Percentiles rank a stretch among this genome's conserved stretches.
phyloP scores from a whole-genome alignment of 2,888 invertebrate genomes.

The Pharmacophagus antenor region DNA sequence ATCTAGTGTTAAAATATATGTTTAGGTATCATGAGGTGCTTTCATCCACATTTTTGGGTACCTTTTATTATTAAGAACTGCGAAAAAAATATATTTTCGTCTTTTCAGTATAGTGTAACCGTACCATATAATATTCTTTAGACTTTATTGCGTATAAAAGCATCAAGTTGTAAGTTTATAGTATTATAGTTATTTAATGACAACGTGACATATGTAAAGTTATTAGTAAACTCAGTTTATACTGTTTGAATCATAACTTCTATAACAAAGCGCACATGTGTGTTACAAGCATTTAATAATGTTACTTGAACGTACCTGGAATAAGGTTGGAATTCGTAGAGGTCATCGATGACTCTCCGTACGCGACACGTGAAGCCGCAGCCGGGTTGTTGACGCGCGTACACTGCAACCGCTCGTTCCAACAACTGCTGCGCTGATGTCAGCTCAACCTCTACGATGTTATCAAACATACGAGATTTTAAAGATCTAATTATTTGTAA shows the following conservation, averaged over 20 bases:
- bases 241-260: constrained; percentile 32
- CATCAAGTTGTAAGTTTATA: constrained; percentile 1
- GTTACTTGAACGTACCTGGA: constrained; percentile 54
- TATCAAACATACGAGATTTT: constrained; percentile 25
- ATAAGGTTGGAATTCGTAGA: constrained; percentile 77
- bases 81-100: no score
- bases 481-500: no score
- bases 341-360: constrained; percentile 68
- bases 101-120: no score
- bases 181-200: constrained; percentile 27
- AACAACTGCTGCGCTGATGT: constrained; percentile 72
- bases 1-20: no score
- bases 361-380: constrained; percentile 75
- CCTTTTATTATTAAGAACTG: no score
- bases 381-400: constrained; percentile 56
- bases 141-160: no score
- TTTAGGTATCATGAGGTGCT: no score
- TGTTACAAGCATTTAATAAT: constrained; percentile 9
- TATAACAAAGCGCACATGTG: constrained; percentile 33
- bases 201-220: constrained; percentile 26
- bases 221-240: constrained; percentile 25
- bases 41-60: no score
- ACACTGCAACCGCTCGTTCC: constrained; percentile 69
- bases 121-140: no score
- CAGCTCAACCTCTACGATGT: constrained; percentile 59